Percentiles rank a stretch among this genome's conserved stretches.
These are phyloP conservation scores for Avahi laniger DNA, from an alignment of 2,797 vertebrate genomes.

Conservation along the genomic window DNA sequence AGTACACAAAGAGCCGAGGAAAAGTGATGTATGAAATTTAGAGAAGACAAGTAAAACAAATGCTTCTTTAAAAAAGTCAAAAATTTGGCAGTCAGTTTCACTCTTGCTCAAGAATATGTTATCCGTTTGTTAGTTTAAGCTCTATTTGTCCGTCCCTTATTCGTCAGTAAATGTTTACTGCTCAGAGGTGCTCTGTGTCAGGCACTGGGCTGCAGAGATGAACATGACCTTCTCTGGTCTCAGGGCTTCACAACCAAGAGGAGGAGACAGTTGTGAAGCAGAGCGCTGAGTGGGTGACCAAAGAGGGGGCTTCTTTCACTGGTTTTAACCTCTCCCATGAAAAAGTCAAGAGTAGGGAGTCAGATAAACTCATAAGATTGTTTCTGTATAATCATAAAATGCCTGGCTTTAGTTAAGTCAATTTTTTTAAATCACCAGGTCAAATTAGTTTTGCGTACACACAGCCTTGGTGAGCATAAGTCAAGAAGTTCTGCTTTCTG, in stretches of 20 bases:
- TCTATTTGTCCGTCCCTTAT: background rate
- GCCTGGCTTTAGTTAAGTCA: background rate
- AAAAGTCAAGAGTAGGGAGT: background rate
- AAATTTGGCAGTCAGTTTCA: background rate
- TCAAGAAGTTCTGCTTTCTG: background rate
- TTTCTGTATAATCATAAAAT: background rate
- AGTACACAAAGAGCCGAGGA: background rate
- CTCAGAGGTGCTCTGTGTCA: background rate
- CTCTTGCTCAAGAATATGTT: background rate
- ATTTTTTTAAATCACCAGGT: background rate
- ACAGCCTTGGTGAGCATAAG: background rate
- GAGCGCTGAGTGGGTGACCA: background rate
- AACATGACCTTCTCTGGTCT: background rate
- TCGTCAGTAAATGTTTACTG: background rate
- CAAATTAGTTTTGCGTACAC: background rate
- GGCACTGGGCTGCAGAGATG: background rate
- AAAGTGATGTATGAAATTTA: background rate
- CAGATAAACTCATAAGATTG: background rate
- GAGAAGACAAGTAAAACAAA: background rate
- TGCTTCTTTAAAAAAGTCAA: background rate
- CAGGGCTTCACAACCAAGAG: background rate
- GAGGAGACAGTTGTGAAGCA: background rate
- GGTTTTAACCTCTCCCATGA: background rate
- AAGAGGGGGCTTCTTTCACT: background rate
- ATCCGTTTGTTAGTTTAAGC: background rate